A percentile compares a stretch with the other conserved stretches of the same genome.
Conservation (phyloP, 1,140 invertebrate genomes). For the Sarcophaga bullata region DNA sequence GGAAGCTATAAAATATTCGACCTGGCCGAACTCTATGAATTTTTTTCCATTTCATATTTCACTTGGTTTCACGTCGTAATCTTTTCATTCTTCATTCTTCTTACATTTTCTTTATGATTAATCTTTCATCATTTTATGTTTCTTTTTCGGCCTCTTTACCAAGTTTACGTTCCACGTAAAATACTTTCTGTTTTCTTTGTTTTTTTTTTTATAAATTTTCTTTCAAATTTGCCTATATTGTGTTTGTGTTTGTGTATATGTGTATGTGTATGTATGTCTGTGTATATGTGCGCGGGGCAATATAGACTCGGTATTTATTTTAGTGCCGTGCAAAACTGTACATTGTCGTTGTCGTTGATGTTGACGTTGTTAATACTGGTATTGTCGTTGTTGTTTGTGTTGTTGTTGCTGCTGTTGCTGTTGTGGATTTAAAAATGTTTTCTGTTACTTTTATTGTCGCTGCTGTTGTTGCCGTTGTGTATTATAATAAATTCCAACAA, state of each 20-base stretch:
- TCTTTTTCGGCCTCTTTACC: neutral
- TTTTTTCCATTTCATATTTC: neutral
- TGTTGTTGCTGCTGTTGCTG: neutral
- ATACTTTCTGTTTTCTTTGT: neutral
- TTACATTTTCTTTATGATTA: neutral
- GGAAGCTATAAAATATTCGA: neutral
- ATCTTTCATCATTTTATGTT: neutral
- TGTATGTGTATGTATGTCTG: too few species aligned
- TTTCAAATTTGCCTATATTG: neutral
- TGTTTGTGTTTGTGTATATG: too few species aligned
- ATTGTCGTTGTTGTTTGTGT: neutral
- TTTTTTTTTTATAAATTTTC: constrained; percentile 10
- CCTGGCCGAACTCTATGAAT: neutral
- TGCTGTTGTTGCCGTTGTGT: constrained; percentile 54
- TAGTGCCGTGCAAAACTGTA: constrained; percentile 25
- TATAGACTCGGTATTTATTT: neutral
- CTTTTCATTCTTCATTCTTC: too few species aligned
- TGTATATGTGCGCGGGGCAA: too few species aligned
- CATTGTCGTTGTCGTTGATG: constrained; percentile 18
- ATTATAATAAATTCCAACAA: constrained; percentile 46
- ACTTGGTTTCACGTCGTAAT: neutral
- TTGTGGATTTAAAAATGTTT: neutral
- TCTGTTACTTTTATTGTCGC: neutral
- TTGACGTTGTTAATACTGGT: neutral
- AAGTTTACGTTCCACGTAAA: constrained; percentile 39